Conservation (phyloP, 2,888 invertebrate species). For the Isoperla grammatica region DNA sequence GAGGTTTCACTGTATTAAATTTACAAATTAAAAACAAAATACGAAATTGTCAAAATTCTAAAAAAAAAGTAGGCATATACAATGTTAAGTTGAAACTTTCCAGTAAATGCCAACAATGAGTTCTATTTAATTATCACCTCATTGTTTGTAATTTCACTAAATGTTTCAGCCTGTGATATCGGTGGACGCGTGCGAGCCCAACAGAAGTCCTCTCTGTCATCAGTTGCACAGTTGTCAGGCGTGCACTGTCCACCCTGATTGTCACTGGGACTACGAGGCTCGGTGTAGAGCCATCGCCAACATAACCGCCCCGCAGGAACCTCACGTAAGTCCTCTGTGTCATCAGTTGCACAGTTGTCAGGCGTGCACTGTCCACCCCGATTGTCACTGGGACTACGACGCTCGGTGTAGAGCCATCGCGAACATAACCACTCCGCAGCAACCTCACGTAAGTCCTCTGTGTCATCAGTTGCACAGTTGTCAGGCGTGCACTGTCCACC, state of each 20-base stretch:
- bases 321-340: constrained; percentile 46
- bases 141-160: too few relatives aligned
- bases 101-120: too few relatives aligned
- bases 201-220: constrained; percentile 49
- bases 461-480: constrained; percentile 83
- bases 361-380: constrained; percentile 67
- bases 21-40: too few relatives aligned
- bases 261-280: constrained; percentile 43
- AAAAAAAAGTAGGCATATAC: too few relatives aligned
- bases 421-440: constrained; percentile 36
- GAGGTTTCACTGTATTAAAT: too few relatives aligned
- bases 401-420: constrained; percentile 30
- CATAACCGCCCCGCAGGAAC: constrained; percentile 36
- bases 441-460: constrained; percentile 33
- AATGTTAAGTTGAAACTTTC: too few relatives aligned
- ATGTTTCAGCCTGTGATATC: constrained; percentile 43
- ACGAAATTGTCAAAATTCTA: too few relatives aligned
- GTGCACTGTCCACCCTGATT: constrained; percentile 63
- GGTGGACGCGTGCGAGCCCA: constrained; percentile 51
- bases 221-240: constrained; percentile 83
- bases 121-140: too few relatives aligned
- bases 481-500: constrained; percentile 70
- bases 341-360: constrained; percentile 79
- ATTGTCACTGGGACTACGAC: constrained; percentile 46
- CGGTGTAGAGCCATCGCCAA: constrained; percentile 33